Conservation (phyloP, 2,113 vertebrate species). For the Barnardius zonarius region DNA sequence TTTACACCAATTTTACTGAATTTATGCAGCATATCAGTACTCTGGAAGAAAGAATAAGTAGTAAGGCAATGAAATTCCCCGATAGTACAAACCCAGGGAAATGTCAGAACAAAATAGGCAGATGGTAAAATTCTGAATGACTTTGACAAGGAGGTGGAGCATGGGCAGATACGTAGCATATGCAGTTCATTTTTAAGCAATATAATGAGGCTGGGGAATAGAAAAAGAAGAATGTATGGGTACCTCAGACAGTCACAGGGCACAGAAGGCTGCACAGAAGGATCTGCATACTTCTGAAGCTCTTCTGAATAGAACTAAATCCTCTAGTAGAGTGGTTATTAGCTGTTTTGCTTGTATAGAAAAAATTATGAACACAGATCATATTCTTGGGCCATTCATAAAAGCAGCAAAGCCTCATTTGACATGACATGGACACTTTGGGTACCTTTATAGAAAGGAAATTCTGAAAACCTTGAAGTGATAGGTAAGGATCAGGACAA, state of each 20-base stretch:
- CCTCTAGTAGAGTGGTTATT: not conserved
- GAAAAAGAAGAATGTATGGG: not conserved
- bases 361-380: not conserved
- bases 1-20: slow-evolving; percentile 7
- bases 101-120: slow-evolving; percentile 16
- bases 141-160: slow-evolving; percentile 41
- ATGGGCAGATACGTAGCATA: not conserved
- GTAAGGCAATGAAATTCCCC: slow-evolving; percentile 5
- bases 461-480: not conserved
- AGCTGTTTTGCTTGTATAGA: not conserved
- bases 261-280: not conserved
- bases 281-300: not conserved
- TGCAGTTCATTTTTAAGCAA: not conserved
- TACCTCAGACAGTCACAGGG: not conserved
- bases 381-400: not conserved
- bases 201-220: not conserved
- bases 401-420: not conserved
- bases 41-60: slow-evolving; percentile 12
- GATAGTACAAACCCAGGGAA: slow-evolving; percentile 2
- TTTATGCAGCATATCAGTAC: not conserved
- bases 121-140: slow-evolving; percentile 32
- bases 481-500: not conserved
- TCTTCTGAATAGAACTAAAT: not conserved
- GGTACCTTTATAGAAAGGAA: not conserved
- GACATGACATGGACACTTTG: not conserved